phyloP scores from a whole-genome alignment of 2,888 invertebrate genomes.

The Pimpla rufipes region DNA sequence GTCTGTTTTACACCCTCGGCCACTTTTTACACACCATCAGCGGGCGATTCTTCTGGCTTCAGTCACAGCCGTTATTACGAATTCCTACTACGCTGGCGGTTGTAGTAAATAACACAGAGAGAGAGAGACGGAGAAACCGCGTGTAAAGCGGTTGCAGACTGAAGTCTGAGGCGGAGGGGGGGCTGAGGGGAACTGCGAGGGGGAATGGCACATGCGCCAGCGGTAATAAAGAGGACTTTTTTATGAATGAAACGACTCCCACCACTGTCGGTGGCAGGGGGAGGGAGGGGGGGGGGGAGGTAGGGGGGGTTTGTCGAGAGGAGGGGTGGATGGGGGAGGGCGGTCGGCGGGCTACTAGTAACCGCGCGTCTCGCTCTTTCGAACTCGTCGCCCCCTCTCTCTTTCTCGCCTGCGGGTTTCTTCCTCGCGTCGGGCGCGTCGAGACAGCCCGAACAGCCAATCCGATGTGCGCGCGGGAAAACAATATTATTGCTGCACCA shows the following conservation, averaged over 20 bases:
- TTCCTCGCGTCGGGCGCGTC: conserved; percentile 44
- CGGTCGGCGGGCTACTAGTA: background rate
- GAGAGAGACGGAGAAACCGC: too few relatives aligned
- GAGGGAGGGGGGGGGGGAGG: background rate
- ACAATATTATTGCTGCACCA: conserved; percentile 82
- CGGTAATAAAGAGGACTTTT: conserved; percentile 77
- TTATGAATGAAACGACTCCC: conserved; percentile 84
- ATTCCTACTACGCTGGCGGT: conserved; percentile 13
- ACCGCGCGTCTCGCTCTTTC: conserved; percentile 50
- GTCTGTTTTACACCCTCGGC: too few relatives aligned
- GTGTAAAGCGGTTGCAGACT: conserved; percentile 31
- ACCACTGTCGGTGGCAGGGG: conserved; percentile 57
- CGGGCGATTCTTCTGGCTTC: too few relatives aligned
- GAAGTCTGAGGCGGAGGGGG: background rate
- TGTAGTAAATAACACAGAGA: conserved; percentile 30
- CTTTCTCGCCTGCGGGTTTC: conserved; percentile 48
- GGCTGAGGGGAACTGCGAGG: conserved; percentile 45
- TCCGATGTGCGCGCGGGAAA: conserved; percentile 81
- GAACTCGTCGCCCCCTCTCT: conserved; percentile 58
- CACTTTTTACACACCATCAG: too few relatives aligned
- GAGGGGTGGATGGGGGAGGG: background rate
- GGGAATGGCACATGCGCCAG: conserved; percentile 84
- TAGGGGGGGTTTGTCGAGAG: background rate
- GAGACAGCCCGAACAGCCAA: conserved; percentile 75
- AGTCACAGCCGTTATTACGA: background rate